phyloP scores from a whole-genome alignment of 2,888 invertebrate species.

The Lamproptera curius region DNA sequence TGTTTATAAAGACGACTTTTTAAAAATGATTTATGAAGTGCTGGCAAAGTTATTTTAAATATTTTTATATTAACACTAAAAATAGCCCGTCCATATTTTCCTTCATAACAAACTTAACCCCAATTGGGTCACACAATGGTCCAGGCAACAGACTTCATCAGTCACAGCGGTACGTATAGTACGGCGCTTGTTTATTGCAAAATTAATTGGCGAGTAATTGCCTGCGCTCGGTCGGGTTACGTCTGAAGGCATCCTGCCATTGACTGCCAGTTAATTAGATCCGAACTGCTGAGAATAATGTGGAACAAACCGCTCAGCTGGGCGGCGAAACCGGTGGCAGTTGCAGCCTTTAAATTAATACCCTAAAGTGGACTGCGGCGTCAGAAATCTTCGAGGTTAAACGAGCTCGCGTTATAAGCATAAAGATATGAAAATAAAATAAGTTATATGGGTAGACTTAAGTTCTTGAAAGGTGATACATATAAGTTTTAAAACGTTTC shows the following conservation, averaged over 20 bases:
- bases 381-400: too few species aligned
- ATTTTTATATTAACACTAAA: too few species aligned
- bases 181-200: conserved; percentile 48
- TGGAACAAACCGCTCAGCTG: conserved; percentile 32
- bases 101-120: not conserved
- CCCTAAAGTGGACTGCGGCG: not conserved
- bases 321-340: conserved; percentile 11
- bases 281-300: conserved; percentile 50
- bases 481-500: too few species aligned
- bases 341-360: conserved; percentile 10
- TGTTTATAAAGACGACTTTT: too few species aligned
- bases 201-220: conserved; percentile 75
- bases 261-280: conserved; percentile 71
- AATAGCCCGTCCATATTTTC: too few species aligned
- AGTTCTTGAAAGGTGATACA: too few species aligned
- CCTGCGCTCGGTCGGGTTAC: conserved; percentile 53
- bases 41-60: too few species aligned
- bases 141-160: conserved; percentile 12
- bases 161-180: conserved; percentile 17
- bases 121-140: not conserved
- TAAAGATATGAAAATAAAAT: too few species aligned
- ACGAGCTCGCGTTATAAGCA: too few species aligned
- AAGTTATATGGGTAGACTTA: too few species aligned
- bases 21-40: too few species aligned
- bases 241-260: conserved; percentile 68